Base-by-base conservation (phyloP, 1,140 invertebrate genomes). In the Listronotus oregonensis region DNA sequence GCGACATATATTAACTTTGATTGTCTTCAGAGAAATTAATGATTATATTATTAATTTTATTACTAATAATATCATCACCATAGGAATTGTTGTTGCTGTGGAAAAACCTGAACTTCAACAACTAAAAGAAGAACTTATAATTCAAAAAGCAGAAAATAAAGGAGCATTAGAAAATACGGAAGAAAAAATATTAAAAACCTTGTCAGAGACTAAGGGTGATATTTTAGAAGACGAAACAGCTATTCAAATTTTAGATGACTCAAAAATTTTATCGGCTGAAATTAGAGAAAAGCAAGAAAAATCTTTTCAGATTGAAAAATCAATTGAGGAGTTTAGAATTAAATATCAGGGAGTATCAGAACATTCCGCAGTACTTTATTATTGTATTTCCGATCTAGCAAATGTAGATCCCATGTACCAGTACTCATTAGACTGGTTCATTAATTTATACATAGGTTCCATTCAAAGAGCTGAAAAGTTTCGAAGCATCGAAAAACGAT, bases 361-460 rank as follows among this genome's bases (percentile, higher is more conserved):
- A 54, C 91, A 96, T 78, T 93, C 93, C 0, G 89, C 94, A 8
- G 87, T 91, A 12, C 79, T 98, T 2, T 98, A 96, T 75, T 97
- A 96, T 75, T 95, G 93, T 18, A 88, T 97, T 15, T 92, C 92
- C 2, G 93, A 97, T 81, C 80, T 98, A 51, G 90, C 93, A 8
- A 95, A 93, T 72, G 90, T 98, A 43, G 93, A 97, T 81, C 94
- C 94, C 1, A 97, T 98, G 95, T 98, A 97, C 80, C 95, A 97
- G 77, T 98, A 90, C 76, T 92, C 90, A 0, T 80, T 96, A 9
- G 85, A 84, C n/a, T 97, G 95, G 95, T 97, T 95, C 77, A 94
- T 97, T 43, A 94, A 93, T 79, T 82, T 96, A 0, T 97, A 95
- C 76, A 84, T 91, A n/a, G 83, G 86, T 60, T 94, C 93, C 0